These are phyloP conservation scores for Goniozus legneri DNA, from an alignment of 1,140 invertebrate species.

Conservation along the genomic window DNA sequence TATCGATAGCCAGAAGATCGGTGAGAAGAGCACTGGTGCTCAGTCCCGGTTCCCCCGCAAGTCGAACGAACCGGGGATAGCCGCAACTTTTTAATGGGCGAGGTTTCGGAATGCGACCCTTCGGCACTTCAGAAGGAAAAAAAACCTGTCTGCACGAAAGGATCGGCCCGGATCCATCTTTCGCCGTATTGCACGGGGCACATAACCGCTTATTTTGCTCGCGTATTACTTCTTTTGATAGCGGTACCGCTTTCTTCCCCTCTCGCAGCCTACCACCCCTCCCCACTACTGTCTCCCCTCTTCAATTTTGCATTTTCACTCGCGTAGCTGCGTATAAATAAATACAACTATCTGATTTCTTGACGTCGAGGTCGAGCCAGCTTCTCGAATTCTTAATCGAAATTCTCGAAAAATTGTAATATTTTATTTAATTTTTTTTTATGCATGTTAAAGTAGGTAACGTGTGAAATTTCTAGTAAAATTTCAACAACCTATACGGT, in stretches of 20 bases:
- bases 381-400: no score
- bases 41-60: neutral
- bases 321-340: constrained; percentile 5
- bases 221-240: neutral
- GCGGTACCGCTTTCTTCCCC: neutral
- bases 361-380: no score
- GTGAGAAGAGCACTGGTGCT: no score
- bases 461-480: no score
- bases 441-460: no score
- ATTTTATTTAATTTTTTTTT: no score
- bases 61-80: neutral
- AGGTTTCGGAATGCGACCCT: neutral
- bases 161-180: constrained; percentile 24
- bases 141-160: constrained; percentile 30
- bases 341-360: no score
- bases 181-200: no score
- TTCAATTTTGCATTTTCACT: constrained; percentile 17
- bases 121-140: constrained; percentile 16
- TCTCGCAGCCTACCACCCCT: constrained; percentile 2
- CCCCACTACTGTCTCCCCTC: constrained; percentile 13
- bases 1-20: no score
- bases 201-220: constrained; percentile 9
- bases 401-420: no score
- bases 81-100: neutral
- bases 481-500: no score